Evolutionary conservation across 2,113 vertebrate genomes (phyloP).

Genomic region (Hiodon tergisus): DNA sequence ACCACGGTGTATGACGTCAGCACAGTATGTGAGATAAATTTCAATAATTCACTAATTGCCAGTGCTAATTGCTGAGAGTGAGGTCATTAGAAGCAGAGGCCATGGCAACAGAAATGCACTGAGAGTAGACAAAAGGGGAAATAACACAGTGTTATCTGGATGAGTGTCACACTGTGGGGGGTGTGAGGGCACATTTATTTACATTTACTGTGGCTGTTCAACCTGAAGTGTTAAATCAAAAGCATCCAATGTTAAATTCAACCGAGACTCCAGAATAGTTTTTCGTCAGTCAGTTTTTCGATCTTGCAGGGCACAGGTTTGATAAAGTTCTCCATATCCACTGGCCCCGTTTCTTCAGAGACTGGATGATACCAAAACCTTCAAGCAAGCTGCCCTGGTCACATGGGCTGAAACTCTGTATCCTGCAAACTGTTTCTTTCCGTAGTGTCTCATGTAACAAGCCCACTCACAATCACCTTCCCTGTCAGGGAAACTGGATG

Average conservation of each 20-base stretch:
- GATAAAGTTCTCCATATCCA: not conserved
- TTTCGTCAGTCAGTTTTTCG: not conserved
- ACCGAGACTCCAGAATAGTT: not conserved
- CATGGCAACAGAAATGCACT: slow-evolving; percentile 6
- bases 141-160: not conserved
- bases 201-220: too few species aligned
- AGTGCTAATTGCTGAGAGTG: not conserved
- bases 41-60: slow-evolving; percentile 18
- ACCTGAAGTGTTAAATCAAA: too few species aligned
- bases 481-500: too few species aligned
- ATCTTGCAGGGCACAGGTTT: not conserved
- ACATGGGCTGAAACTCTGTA: too few species aligned
- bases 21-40: not conserved
- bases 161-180: not conserved
- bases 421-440: too few species aligned
- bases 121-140: not conserved
- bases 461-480: too few species aligned
- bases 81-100: slow-evolving; percentile 12
- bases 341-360: too few species aligned
- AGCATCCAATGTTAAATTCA: too few species aligned
- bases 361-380: too few species aligned
- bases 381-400: too few species aligned
- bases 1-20: not conserved
- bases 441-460: not conserved
- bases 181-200: too few species aligned